phyloP scores from a whole-genome alignment of 2,888 invertebrate species.

The Drosophila mulleri region DNA sequence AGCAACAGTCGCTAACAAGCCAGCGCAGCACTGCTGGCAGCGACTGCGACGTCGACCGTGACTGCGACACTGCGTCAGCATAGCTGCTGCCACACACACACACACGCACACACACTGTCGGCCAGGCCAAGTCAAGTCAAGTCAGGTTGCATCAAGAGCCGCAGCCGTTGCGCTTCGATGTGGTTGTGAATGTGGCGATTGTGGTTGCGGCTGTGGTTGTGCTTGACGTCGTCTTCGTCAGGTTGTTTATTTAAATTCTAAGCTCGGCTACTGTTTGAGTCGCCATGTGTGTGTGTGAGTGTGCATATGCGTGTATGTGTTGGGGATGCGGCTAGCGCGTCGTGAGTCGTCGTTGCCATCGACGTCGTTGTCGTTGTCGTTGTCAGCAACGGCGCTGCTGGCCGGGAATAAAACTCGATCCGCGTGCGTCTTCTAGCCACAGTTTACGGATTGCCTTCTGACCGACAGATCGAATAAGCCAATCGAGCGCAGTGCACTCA shows the following conservation, averaged over 20 bases:
- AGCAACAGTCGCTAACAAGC: conserved; percentile 45
- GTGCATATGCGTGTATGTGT: background rate
- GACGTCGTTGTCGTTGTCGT: conserved; percentile 42
- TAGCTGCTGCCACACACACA: too few relatives aligned
- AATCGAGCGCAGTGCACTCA: conserved; percentile 80
- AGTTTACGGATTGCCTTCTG: conserved; percentile 86
- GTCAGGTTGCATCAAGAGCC: conserved; percentile 51
- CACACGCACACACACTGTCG: background rate
- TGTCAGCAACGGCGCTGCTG: conserved; percentile 64
- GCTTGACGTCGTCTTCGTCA: conserved; percentile 34
- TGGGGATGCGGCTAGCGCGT: conserved; percentile 34
- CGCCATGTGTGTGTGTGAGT: conserved; percentile 6
- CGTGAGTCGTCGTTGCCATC: conserved; percentile 44
- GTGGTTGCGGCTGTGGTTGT: conserved; percentile 7
- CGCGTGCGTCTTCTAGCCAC: conserved; percentile 84
- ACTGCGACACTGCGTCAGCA: too few relatives aligned
- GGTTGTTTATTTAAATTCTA: conserved; percentile 81
- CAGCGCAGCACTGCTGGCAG: conserved; percentile 25
- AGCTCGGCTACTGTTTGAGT: conserved; percentile 73
- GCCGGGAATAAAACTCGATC: conserved; percentile 86
- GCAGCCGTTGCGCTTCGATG: conserved; percentile 60
- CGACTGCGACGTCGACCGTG: conserved; percentile 2
- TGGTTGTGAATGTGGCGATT: conserved; percentile 21
- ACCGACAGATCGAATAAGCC: conserved; percentile 82
- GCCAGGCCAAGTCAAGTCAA: conserved; percentile 32